Base-by-base conservation (phyloP, 2,113 vertebrate genomes). In the Nothoprocta pentlandii region DNA sequence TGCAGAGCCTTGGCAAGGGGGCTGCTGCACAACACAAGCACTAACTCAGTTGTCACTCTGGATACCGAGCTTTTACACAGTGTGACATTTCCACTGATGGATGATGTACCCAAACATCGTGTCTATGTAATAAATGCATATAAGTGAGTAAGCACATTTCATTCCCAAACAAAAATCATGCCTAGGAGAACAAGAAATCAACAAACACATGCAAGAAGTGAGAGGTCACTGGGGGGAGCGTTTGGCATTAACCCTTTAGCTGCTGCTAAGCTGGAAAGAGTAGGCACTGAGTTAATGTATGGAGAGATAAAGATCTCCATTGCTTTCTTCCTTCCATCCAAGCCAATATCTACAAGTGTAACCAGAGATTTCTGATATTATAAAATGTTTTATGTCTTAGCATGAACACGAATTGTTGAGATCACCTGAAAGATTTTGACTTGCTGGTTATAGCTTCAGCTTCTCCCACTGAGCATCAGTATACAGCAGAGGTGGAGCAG, bases 161-260 rank as follows among this genome's bases (percentile, higher is more conserved):
- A 80, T 85, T 93, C 78, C 87, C 92, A 92, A 97, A 94, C 83
- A 93, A 95, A 96, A 96, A 86, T 87, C 70, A 14, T 58, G 87
- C 85, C 76, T 89, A 71, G 47, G 89, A 96, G 81, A 63, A 78
- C 3, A 63, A 97, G 92, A 77, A 88, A 92, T 92, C 92, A 93
- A 59, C 85, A 90, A 76, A 89, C 53, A 86, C 77, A 13, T 49
- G n/a, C 28, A 14, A 41, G 85, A 90, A 82, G 23, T 53, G 26
- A 88, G 89, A 91, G 76, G 76, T 92, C 86, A 58, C 2, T 3
- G 25, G 26, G 89, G 30, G 44, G 49, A 95, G 53, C 23, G 82
- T 87, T 89, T 81, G 58, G 71, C 39, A 34, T 91, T 96, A 95
- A 94, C 95, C 8, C 71, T 53, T 93, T 69, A 77, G 16, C 30